These are phyloP conservation scores for Epinephelus cyanopodus DNA, from an alignment of 2,113 vertebrate genomes.

Conservation along the genomic window DNA sequence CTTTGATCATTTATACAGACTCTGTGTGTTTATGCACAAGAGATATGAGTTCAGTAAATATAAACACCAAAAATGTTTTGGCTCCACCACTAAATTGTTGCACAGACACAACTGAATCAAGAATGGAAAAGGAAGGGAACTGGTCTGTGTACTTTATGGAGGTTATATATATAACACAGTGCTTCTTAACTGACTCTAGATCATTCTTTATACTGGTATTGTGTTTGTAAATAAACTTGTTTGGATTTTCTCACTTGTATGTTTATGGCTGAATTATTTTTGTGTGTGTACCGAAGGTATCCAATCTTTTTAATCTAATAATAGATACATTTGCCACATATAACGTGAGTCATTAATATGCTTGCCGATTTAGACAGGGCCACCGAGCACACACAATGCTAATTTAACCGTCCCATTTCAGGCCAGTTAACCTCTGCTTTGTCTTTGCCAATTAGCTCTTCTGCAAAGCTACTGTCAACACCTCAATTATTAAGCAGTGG, in stretches of 20 bases:
- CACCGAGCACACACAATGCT: conserved; percentile 6
- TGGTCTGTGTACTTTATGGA: conserved; percentile 36
- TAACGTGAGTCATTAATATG: background rate
- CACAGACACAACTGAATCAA: conserved; percentile 32
- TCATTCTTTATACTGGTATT: conserved; percentile 76
- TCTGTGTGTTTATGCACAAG: conserved; percentile 24
- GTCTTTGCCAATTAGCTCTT: conserved; percentile 56
- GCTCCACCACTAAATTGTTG: conserved; percentile 42
- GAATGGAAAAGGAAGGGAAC: conserved; percentile 21
- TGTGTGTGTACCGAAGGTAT: background rate
- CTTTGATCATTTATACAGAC: conserved; percentile 11
- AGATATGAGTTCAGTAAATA: background rate
- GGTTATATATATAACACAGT: conserved; percentile 48
- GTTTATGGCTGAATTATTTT: conserved; percentile 3
- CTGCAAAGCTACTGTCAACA: conserved; percentile 58
- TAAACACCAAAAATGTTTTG: conserved; percentile 25
- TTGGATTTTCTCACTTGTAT: conserved; percentile 73
- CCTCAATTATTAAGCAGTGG: conserved; percentile 64
- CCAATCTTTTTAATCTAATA: background rate
- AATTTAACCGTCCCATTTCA: conserved; percentile 38
- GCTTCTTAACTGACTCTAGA: conserved; percentile 67
- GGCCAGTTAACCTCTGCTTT: conserved; percentile 52
- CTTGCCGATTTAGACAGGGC: background rate
- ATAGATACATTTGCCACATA: background rate
- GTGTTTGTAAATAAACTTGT: conserved; percentile 85